These are phyloP conservation scores for Festucalex cinctus DNA, from an alignment of 2,113 vertebrate genomes.

Conservation along the genomic window DNA sequence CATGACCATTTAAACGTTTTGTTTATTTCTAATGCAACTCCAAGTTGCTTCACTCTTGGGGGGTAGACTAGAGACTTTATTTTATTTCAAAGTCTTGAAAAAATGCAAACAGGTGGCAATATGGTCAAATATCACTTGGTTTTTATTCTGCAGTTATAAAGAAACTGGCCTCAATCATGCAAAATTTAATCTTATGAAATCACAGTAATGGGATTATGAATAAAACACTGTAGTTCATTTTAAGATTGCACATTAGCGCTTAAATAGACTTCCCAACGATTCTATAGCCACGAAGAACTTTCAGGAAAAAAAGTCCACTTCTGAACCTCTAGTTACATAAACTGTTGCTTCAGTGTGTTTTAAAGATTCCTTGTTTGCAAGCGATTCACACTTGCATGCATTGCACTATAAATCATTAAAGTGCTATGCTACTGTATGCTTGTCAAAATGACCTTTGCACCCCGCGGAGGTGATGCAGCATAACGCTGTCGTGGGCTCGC, in stretches of 20 bases:
- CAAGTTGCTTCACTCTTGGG: background rate
- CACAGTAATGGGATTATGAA: background rate
- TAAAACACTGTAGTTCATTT: background rate
- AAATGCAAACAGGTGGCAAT: background rate
- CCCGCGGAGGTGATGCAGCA: constrained; percentile 21
- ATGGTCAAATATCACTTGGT: background rate
- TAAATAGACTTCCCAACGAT: background rate
- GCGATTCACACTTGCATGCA: background rate
- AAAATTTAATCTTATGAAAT: background rate
- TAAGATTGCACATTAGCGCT: background rate
- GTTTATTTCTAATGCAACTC: background rate
- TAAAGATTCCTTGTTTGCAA: constrained; percentile 2
- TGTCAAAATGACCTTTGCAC: constrained; percentile 51
- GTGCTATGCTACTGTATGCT: constrained; percentile 34
- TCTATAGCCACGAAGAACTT: background rate
- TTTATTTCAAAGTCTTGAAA: background rate
- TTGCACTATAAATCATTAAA: constrained; percentile 49
- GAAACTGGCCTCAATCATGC: background rate
- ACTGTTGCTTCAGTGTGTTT: background rate
- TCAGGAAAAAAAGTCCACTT: background rate
- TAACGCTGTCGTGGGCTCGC: constrained; percentile 40
- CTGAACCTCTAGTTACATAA: background rate
- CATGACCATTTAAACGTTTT: background rate
- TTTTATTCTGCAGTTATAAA: background rate
- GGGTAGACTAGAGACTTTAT: background rate